Evolutionary conservation across 2,888 invertebrate species (phyloP).

Genomic region (Gastracanthus pulcherrimus): DNA sequence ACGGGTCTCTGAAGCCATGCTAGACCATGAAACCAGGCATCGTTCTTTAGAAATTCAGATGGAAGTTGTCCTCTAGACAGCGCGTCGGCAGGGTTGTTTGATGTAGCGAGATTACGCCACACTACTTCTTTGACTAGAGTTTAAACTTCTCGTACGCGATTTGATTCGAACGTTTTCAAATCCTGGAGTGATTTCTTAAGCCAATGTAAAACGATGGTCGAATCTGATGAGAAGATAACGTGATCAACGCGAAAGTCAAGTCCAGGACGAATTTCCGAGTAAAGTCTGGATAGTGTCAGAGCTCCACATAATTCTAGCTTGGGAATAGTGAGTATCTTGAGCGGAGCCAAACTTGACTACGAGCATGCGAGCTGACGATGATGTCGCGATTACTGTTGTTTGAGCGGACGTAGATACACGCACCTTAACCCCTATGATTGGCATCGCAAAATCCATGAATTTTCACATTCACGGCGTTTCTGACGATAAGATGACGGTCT

Average conservation of each 20-base stretch:
- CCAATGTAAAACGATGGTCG: neutral
- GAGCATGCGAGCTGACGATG: conserved; percentile 24
- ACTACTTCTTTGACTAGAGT: no score
- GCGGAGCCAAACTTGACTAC: no score
- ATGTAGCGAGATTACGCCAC: neutral
- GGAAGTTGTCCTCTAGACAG: neutral
- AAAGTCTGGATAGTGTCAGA: no score
- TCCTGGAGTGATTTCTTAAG: neutral
- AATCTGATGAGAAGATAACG: neutral
- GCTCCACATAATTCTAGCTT: no score
- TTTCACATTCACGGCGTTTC: conserved; percentile 33
- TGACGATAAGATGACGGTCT: conserved; percentile 3
- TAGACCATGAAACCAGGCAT: no score
- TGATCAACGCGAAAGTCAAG: no score
- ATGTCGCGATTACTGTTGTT: neutral
- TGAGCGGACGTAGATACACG: conserved; percentile 41
- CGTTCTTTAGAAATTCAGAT: no score
- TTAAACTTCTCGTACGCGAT: neutral
- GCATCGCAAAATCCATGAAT: no score
- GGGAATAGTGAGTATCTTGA: no score
- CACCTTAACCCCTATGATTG: conserved; percentile 60
- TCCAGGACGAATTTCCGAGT: no score
- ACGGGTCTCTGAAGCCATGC: no score
- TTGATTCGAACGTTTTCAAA: neutral
- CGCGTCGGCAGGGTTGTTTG: neutral